phyloP scores from a whole-genome alignment of 2,888 invertebrate genomes.

The Lamellibrachia columna region DNA sequence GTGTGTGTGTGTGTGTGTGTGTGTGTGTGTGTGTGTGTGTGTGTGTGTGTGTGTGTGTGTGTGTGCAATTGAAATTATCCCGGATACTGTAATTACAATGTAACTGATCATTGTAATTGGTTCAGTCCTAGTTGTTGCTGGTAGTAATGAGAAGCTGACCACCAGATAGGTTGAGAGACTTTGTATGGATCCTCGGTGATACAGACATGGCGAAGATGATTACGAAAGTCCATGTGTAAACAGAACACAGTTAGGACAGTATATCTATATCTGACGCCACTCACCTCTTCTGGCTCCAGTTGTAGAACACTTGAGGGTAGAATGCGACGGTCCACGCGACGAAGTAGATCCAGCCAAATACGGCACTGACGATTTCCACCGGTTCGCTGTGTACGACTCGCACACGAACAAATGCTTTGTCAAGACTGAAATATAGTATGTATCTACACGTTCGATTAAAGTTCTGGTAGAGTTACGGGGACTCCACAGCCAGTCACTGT shows the following conservation, averaged over 20 bases:
- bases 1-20: not conserved
- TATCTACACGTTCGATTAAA: not conserved
- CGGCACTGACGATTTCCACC: conserved; percentile 77
- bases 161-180: no score
- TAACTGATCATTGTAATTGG: no score
- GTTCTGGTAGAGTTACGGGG: no score
- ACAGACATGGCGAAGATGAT: no score
- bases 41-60: not conserved
- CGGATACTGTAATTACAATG: no score
- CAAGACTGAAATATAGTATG: conserved; percentile 69
- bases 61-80: not conserved
- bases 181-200: no score
- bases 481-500: not conserved
- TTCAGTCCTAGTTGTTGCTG: no score
- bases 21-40: not conserved
- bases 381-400: conserved; percentile 53
- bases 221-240: no score
- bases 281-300: conserved; percentile 86
- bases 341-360: conserved; percentile 99
- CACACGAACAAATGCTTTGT: conserved; percentile 78
- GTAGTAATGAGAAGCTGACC: no score
- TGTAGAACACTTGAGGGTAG: conserved; percentile 95
- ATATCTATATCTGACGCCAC: not conserved
- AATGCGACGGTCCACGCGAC: conserved; percentile 98
- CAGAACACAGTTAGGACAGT: not conserved